phyloP scores from a whole-genome alignment of 1,140 invertebrate genomes.

The Drosophila funebris region DNA sequence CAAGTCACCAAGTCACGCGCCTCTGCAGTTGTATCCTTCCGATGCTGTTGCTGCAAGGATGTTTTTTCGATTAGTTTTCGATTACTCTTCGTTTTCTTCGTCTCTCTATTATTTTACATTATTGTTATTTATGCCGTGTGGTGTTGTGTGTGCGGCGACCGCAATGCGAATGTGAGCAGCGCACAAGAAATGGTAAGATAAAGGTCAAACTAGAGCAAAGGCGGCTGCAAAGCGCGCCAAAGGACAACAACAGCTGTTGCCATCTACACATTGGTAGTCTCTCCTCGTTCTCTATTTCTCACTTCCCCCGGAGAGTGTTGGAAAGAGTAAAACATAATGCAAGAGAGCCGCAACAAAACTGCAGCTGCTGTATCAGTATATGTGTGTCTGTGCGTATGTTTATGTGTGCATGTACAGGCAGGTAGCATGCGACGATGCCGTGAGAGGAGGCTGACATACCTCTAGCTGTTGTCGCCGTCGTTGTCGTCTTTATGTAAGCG shows the following conservation, averaged over 20 bases:
- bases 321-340: conserved; percentile 9
- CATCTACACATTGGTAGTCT: not conserved
- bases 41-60: conserved; percentile 2
- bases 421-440: conserved; percentile 38
- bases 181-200: conserved; percentile 31
- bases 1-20: not conserved
- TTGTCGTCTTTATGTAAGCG: conserved; percentile 25
- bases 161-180: conserved; percentile 44
- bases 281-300: not conserved
- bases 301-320: not conserved
- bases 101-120: conserved; percentile 1
- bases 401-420: conserved; percentile 2
- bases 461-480: not conserved
- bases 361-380: conserved; percentile 27
- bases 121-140: not conserved
- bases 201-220: conserved; percentile 34
- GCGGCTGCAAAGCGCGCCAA: conserved; percentile 65
- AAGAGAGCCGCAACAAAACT: conserved; percentile 17
- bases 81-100: not conserved
- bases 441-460: conserved; percentile 8
- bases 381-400: not conserved
- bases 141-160: conserved; percentile 50
- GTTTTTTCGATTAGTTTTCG: conserved; percentile 5
- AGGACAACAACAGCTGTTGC: conserved; percentile 50
- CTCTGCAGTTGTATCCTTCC: not conserved